phyloP scores from a whole-genome alignment of 2,113 vertebrate genomes.

The Mustela lutreola region DNA sequence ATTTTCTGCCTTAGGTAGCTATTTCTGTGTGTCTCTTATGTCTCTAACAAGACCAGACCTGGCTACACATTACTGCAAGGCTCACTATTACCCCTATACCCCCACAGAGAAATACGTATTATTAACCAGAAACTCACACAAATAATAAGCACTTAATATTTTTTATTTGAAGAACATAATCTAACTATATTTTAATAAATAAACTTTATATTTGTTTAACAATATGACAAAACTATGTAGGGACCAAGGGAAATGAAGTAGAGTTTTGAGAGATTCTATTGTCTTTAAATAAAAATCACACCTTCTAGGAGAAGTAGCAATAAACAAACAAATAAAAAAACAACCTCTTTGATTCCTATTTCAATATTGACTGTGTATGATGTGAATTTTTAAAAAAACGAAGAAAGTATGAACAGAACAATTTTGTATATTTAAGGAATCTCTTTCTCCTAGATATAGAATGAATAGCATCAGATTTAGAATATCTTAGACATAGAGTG shows the following conservation, averaged over 20 bases:
- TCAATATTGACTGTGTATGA: neutral
- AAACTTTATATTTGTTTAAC: neutral
- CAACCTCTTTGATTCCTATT: neutral
- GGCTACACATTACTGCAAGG: neutral
- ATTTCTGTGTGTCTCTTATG: neutral
- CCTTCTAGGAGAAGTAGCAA: neutral
- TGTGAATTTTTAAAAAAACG: neutral
- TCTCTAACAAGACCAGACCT: neutral
- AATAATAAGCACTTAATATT: neutral
- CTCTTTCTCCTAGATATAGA: neutral
- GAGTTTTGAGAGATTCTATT: neutral
- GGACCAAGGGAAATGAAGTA: neutral
- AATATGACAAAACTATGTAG: neutral
- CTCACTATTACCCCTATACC: too few relatives aligned
- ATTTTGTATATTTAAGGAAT: neutral
- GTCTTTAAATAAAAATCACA: neutral
- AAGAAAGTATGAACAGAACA: neutral
- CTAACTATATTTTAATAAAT: neutral
- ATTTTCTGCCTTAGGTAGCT: neutral
- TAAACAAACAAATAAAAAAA: neutral
- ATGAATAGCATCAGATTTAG: neutral
- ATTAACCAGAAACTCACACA: neutral
- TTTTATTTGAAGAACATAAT: slow-evolving; percentile 17
- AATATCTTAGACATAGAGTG: neutral
- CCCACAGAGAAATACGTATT: neutral